Base-by-base conservation (phyloP, 2,113 vertebrate genomes). In the Campylomormyrus tamandua region DNA sequence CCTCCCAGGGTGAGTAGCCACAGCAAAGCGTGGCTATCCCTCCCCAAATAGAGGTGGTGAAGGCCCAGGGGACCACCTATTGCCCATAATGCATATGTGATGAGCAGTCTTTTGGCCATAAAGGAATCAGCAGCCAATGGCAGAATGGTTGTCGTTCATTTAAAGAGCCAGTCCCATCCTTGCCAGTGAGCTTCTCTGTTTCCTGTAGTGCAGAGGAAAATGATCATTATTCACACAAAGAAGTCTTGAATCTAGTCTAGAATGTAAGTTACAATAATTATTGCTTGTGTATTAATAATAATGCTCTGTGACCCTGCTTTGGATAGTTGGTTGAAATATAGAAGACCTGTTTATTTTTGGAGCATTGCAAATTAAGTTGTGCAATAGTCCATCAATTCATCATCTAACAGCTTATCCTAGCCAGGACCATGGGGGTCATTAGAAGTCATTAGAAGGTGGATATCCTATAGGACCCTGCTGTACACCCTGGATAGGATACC, bases 1-100 rank as follows among this genome's bases (percentile, higher is more conserved):
- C 97, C 97, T 0, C 97, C 97, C 84, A 98, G 90, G 0, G 97
- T 98, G 45, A 99, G 91, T 94, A 98, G 96, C 97, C 97, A 98
- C 42, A 99, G 92, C 88, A 98, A 95, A 1, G 97, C 97, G 8
- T 98, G 98, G 90, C 95, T 98, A 93, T 98, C 97, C 90, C 97
- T 94, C 80, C 96, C 94, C 92, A 98, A 93, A 91, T 98, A 98
- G n/a, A 99, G 77, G 91, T 99, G 98, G 88, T 98, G 97, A 89
- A 99, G 96, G 35, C 98, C 97, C 39, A 96, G 91, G 2, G 95
- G 97, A 5, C 97, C 98, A 88, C 97, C 98, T 5, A 96, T 49
- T 24, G 96, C 97, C 97, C 98, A 98, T 86, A 99, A 95, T 88
- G 89, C 95, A 9, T 97, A 97, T 86, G 98, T 95, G 90, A 97